These are phyloP conservation scores for Cremastinae sp. DNA, from an alignment of 2,888 invertebrate species.

Conservation along the genomic window DNA sequence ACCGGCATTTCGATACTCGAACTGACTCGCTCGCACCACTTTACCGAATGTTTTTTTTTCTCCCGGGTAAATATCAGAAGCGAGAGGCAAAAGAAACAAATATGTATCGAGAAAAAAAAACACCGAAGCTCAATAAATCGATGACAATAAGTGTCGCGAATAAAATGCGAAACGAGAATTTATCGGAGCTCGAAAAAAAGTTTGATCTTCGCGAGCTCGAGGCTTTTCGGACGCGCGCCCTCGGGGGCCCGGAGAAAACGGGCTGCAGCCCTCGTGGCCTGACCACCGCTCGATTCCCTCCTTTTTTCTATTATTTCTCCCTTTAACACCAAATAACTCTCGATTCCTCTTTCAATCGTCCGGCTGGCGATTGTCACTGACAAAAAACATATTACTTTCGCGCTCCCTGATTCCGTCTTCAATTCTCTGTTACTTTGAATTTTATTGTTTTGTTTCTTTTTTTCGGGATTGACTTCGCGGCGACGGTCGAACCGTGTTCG, in stretches of 20 bases:
- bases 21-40: conserved; percentile 44
- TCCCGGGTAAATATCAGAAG: not conserved
- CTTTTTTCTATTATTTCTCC: conserved; percentile 9
- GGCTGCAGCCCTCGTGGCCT: conserved; percentile 45
- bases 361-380: not conserved
- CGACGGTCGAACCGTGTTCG: conserved; percentile 14
- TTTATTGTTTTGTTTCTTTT: not conserved
- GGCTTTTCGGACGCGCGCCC: not conserved
- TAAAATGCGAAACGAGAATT: no score
- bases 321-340: conserved; percentile 1
- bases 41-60: conserved; percentile 31
- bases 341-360: conserved; percentile 1
- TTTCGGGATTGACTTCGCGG: not conserved
- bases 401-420: not conserved
- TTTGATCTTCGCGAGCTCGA: conserved; percentile 2
- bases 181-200: conserved; percentile 15
- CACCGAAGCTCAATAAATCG: not conserved
- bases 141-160: no score
- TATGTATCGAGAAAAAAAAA: no score
- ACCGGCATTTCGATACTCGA: conserved; percentile 76
- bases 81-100: conserved; percentile 1
- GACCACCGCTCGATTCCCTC: conserved; percentile 33
- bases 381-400: not conserved
- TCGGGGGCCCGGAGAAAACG: conserved; percentile 7
- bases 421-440: not conserved